phyloP scores from a whole-genome alignment of 2,888 invertebrate genomes.

The Limnephilus marmoratus region DNA sequence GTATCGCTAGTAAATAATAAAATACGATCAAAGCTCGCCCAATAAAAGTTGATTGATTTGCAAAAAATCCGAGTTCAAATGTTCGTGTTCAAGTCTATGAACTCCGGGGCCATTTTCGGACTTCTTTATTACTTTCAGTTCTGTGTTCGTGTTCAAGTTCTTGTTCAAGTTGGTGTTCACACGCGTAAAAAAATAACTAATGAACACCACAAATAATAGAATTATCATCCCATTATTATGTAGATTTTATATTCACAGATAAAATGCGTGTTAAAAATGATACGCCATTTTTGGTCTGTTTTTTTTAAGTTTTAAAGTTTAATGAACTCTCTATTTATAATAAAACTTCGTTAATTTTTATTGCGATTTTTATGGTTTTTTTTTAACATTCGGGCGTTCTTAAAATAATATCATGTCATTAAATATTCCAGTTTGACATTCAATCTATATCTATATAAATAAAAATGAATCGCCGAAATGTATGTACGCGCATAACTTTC shows the following conservation, averaged over 20 bases:
- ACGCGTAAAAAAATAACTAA: background rate
- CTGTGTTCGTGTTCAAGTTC: background rate
- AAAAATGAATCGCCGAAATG: too few species aligned
- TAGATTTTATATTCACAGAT: background rate
- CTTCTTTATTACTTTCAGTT: background rate
- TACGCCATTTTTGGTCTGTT: background rate
- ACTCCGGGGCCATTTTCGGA: background rate
- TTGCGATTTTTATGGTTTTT: background rate
- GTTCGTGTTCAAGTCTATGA: background rate
- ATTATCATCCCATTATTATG: background rate
- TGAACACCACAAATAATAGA: background rate
- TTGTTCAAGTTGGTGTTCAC: background rate
- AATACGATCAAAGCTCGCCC: too few species aligned
- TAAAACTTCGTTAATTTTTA: background rate
- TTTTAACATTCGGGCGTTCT: too few species aligned
- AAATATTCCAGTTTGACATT: too few species aligned
- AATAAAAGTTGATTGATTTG: background rate
- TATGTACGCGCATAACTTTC: too few species aligned
- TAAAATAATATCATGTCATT: too few species aligned
- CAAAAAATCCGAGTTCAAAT: conserved; percentile 3
- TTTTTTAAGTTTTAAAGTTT: background rate
- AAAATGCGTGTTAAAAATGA: background rate
- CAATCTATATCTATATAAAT: too few species aligned
- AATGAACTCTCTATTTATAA: background rate
- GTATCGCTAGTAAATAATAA: background rate